phyloP scores from a whole-genome alignment of 2,888 invertebrate species.

The Idaea aversata region DNA sequence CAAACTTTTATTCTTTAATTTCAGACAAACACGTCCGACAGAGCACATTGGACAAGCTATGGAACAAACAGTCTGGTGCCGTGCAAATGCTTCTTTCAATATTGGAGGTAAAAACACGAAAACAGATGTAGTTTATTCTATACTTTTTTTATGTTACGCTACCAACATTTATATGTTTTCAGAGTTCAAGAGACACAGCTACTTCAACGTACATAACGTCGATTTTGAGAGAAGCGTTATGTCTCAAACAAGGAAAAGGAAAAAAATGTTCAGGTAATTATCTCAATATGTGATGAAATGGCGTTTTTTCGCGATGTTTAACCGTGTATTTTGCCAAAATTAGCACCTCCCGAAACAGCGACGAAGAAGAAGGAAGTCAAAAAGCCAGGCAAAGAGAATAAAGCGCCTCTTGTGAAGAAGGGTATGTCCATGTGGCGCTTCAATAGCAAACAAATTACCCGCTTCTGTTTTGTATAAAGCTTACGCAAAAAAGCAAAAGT shows the following conservation, averaged over 20 bases:
- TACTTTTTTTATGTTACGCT: background rate
- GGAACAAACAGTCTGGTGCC: slow-evolving; percentile 79
- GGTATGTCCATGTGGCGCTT: slow-evolving; percentile 62
- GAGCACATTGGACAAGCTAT: slow-evolving; percentile 78
- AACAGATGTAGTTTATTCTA: background rate
- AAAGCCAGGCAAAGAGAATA: slow-evolving; percentile 70
- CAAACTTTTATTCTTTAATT: slow-evolving; percentile 34
- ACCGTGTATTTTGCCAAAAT: slow-evolving; percentile 31
- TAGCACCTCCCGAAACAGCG: slow-evolving; percentile 56
- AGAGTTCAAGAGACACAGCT: slow-evolving; percentile 79
- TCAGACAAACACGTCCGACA: slow-evolving; percentile 81
- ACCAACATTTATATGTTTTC: slow-evolving; percentile 28
- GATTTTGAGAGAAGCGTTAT: slow-evolving; percentile 81
- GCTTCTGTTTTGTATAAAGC: slow-evolving; percentile 21
- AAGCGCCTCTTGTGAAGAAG: slow-evolving; percentile 60
- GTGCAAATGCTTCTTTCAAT: slow-evolving; percentile 77
- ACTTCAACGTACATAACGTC: slow-evolving; percentile 78
- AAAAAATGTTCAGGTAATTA: slow-evolving; percentile 69
- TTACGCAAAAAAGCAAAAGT: slow-evolving; percentile 18
- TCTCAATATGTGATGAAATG: slow-evolving; percentile 4
- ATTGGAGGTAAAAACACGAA: slow-evolving; percentile 69
- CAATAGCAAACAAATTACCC: slow-evolving; percentile 25
- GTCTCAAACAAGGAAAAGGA: slow-evolving; percentile 78
- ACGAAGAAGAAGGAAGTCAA: slow-evolving; percentile 68
- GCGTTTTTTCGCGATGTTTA: background rate